A percentile compares a stretch with the other conserved stretches of the same genome.
phyloP scores from a whole-genome alignment of 2,797 vertebrate species.

The Mastacembelus armatus region DNA sequence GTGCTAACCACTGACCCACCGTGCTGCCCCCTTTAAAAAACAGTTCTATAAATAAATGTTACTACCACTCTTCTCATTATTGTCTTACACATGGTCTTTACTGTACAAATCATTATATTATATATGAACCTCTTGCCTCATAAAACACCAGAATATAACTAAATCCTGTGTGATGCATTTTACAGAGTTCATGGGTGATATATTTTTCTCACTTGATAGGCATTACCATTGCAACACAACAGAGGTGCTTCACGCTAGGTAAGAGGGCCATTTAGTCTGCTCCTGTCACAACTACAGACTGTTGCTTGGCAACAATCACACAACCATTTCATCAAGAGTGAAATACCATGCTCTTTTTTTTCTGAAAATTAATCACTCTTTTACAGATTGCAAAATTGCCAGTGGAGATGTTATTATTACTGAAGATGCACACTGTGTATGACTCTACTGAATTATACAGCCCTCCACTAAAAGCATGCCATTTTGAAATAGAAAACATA shows the following conservation, averaged over 20 bases:
- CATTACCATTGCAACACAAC: conserved; percentile 38
- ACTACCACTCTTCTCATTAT: neutral
- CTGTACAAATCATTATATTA: neutral
- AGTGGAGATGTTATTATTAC: conserved; percentile 27
- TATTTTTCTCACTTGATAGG: conserved; percentile 30
- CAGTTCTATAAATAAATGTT: neutral
- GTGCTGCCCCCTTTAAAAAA: no score
- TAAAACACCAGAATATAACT: conserved; percentile 8
- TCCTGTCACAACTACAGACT: conserved; percentile 47
- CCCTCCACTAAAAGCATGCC: conserved; percentile 18
- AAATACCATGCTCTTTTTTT: conserved; percentile 39
- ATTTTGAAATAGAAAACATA: conserved; percentile 37
- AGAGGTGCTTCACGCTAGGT: conserved; percentile 36
- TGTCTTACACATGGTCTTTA: neutral
- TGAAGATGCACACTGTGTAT: conserved; percentile 69
- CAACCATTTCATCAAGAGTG: conserved; percentile 49
- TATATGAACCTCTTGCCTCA: neutral
- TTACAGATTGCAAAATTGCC: conserved; percentile 23
- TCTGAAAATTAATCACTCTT: conserved; percentile 45
- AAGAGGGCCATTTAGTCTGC: conserved; percentile 38
- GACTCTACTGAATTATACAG: conserved; percentile 62
- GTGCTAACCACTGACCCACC: no score
- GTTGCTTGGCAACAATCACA: conserved; percentile 75
- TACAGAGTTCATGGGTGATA: neutral
- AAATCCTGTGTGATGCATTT: conserved; percentile 8